A percentile compares a stretch with the other conserved stretches of the same genome.
These are phyloP conservation scores for Megalops atlanticus DNA, from an alignment of 2,113 vertebrate genomes.

Conservation along the genomic window DNA sequence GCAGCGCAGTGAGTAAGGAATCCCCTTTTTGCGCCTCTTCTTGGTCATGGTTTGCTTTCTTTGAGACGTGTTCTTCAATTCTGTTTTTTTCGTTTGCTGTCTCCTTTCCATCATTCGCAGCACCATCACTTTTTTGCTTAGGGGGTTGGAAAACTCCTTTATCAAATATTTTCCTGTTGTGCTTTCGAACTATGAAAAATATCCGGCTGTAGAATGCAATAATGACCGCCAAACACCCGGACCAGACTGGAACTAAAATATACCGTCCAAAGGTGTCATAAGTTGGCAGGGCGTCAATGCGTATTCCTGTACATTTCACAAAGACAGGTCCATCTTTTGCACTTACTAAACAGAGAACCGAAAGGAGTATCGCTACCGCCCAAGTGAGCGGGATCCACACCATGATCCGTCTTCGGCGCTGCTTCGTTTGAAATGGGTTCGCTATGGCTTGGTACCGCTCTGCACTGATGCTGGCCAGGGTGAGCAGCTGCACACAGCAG, in stretches of 20 bases:
- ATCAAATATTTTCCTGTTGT: constrained; percentile 72
- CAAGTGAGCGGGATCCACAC: constrained; percentile 62
- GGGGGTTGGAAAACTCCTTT: constrained; percentile 47
- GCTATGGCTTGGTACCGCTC: constrained; percentile 71
- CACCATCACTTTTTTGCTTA: constrained; percentile 10
- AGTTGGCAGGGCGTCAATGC: constrained; percentile 24
- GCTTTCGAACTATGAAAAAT: constrained; percentile 61
- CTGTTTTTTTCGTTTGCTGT: not conserved
- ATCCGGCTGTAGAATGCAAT: constrained; percentile 68
- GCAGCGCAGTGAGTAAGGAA: constrained; percentile 22
- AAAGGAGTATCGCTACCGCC: constrained; percentile 54
- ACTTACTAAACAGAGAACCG: constrained; percentile 52
- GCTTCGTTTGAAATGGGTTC: constrained; percentile 59
- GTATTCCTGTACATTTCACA: constrained; percentile 53
- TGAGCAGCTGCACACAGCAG: constrained; percentile 71
- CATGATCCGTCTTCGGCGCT: constrained; percentile 51
- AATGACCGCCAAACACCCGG: constrained; percentile 59
- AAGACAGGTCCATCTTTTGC: constrained; percentile 61
- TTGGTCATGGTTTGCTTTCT: not conserved
- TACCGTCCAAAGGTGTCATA: constrained; percentile 69
- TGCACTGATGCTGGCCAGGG: constrained; percentile 69
- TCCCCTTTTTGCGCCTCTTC: constrained; percentile 22
- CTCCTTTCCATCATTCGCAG: constrained; percentile 21
- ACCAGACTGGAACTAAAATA: constrained; percentile 70
- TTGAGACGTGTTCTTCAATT: constrained; percentile 22